These are phyloP conservation scores for Myiagra hebetior DNA, from an alignment of 2,113 vertebrate genomes.

Conservation along the genomic window DNA sequence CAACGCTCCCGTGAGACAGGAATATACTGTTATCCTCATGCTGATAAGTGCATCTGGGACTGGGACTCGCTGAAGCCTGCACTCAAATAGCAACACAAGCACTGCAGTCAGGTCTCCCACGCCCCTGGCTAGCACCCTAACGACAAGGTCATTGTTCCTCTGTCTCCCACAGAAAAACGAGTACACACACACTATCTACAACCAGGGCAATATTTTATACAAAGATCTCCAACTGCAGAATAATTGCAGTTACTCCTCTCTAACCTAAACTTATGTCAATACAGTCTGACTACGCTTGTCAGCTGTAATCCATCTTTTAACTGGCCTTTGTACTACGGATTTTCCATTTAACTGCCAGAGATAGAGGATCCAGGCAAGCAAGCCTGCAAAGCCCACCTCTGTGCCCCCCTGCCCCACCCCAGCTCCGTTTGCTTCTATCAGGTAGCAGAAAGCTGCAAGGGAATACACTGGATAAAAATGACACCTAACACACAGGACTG, in stretches of 20 bases:
- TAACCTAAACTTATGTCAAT: constrained; percentile 61
- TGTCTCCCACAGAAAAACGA: constrained; percentile 18
- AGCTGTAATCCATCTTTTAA: constrained; percentile 57
- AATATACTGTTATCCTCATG: not conserved
- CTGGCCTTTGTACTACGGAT: not conserved
- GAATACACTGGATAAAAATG: not conserved
- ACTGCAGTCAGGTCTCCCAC: constrained; percentile 48
- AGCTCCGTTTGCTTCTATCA: not conserved
- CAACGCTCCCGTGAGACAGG: not conserved
- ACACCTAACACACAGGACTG: not conserved
- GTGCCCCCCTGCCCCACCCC: not conserved
- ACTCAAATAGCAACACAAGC: not conserved
- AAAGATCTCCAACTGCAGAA: constrained; percentile 13
- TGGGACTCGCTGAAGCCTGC: not conserved
- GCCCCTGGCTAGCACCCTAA: constrained; percentile 27
- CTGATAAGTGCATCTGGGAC: constrained; percentile 35
- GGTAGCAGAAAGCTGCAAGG: not conserved
- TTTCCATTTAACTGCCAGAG: not conserved
- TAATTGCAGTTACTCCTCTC: constrained; percentile 51
- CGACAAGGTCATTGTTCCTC: constrained; percentile 39
- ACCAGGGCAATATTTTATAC: constrained; percentile 43
- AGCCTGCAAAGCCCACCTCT: not conserved
- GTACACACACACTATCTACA: constrained; percentile 30
- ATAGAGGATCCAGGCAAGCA: not conserved
- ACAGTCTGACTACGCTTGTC: constrained; percentile 31